These are phyloP conservation scores for Oopsacas minuta DNA, from an alignment of 37 sponge, comb jelly and placozoan species.

Conservation along the genomic window DNA sequence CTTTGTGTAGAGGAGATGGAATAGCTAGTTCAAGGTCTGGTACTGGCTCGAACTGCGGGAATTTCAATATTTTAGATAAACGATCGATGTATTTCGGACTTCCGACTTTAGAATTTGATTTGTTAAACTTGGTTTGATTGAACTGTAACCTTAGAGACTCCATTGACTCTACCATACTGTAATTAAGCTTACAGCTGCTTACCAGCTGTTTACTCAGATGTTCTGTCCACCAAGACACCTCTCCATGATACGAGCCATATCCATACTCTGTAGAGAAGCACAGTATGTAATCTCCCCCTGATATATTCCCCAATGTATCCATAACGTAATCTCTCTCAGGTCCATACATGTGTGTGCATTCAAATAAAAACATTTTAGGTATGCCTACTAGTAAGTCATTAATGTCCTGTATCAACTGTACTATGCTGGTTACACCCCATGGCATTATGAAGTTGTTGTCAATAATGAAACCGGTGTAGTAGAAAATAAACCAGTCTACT, in stretches of 20 bases:
- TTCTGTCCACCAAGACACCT: conserved; percentile 9
- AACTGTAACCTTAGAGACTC: not conserved
- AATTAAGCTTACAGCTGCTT: not conserved
- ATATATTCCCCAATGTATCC: not conserved
- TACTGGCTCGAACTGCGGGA: not conserved
- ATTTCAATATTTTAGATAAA: not conserved
- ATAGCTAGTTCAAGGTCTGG: not conserved
- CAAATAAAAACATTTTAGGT: not conserved
- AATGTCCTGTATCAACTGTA: not conserved
- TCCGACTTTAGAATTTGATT: not conserved
- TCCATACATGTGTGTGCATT: not conserved
- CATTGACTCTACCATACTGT: not conserved
- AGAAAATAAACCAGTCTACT: not conserved
- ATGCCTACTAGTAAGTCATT: not conserved
- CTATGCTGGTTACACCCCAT: not conserved
- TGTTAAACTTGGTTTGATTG: not conserved
- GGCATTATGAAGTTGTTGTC: not conserved
- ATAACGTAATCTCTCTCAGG: not conserved
- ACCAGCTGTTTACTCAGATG: not conserved
- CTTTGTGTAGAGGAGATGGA: not conserved
- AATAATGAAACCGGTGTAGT: not conserved
- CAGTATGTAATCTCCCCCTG: not conserved
- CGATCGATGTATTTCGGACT: not conserved
- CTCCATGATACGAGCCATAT: not conserved
- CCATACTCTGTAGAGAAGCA: conserved; percentile 2